Base-by-base conservation (phyloP, 2,888 invertebrate species). In the Galeopsomyia nigrocyanea region DNA sequence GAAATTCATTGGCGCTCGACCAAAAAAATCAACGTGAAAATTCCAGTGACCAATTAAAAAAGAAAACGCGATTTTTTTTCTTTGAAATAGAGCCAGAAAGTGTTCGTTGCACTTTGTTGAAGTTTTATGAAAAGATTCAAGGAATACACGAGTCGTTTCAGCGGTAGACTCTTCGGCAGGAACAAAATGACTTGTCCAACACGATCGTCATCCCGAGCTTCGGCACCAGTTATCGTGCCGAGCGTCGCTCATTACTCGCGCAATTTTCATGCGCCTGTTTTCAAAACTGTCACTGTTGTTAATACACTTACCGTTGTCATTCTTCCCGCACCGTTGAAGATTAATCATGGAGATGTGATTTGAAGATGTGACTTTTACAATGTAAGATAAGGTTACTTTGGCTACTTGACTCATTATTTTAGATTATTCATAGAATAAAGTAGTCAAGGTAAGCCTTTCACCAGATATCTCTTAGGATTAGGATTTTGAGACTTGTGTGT, bases 151-250 rank as follows among this genome's bases (percentile, higher is more conserved):
- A 47, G 56, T 13, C 19, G 49, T n/a, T 64, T 64, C 9, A 62
- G 16, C 56, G 17, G 17, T 14, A 21, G 19, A 13, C 22, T 46
- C 22, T 55, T 64, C 61, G 50, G 50, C 16, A 57, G 31, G 22
- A 51, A 31, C 60, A 79, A 73, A 17, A 86, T 86, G 85, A 84
- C 86, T 71, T 86, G 86, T 61, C 83, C 83, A 22, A 77, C 82
- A 56, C 79, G 83, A 5, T 78, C 81, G 10, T 39, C 39, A 13
- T 80, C 78, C 63, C 82, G 79, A 67, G 68, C 77, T 3, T 77
- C 81, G 14, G 74, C 79, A 50, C 61, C 70, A 3, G 49, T 79
- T 26, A 72, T 81, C 58, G 79, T 84, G 21, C 85, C 85, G 3
- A 75, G 74, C 10, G 77, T 77, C 5, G 77, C 80, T n/a, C 80